Evolutionary conservation across 2,113 vertebrate species (phyloP).

Genomic region (Macrotus californicus): DNA sequence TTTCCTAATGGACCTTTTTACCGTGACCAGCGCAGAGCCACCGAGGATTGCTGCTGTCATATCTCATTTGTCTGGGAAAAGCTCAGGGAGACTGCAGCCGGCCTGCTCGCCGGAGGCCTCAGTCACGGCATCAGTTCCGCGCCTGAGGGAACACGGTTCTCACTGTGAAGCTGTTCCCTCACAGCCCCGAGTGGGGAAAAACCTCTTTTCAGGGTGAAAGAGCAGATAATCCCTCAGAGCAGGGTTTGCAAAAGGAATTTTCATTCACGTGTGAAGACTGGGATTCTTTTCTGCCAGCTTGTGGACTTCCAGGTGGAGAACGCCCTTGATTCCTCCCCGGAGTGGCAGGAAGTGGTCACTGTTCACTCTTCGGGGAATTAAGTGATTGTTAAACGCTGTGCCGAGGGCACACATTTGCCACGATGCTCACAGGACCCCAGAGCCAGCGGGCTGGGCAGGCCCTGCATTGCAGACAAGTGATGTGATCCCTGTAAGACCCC

Average conservation of each 20-base stretch:
- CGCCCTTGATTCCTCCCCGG: not conserved
- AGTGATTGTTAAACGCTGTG: not conserved
- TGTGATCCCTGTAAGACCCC: not conserved
- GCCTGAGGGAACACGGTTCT: too few relatives aligned
- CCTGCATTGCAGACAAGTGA: slow-evolving; percentile 12
- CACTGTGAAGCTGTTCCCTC: too few relatives aligned
- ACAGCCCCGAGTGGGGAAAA: too few relatives aligned
- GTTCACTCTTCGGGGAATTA: not conserved
- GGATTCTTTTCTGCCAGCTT: not conserved
- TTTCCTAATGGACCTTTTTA: too few relatives aligned
- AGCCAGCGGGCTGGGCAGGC: not conserved
- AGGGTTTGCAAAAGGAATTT: not conserved
- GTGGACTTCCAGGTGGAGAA: not conserved
- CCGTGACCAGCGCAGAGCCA: too few relatives aligned
- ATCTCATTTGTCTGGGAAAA: too few relatives aligned
- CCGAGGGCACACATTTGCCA: not conserved
- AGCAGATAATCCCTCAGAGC: not conserved
- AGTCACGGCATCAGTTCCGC: too few relatives aligned
- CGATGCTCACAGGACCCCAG: not conserved
- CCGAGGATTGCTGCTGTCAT: too few relatives aligned
- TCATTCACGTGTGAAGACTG: not conserved
- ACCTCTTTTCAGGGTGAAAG: too few relatives aligned
- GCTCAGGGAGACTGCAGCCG: too few relatives aligned
- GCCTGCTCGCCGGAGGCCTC: too few relatives aligned
- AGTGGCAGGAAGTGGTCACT: not conserved